Conservation (phyloP, 2,888 invertebrate species). For the Netelia inedita region DNA sequence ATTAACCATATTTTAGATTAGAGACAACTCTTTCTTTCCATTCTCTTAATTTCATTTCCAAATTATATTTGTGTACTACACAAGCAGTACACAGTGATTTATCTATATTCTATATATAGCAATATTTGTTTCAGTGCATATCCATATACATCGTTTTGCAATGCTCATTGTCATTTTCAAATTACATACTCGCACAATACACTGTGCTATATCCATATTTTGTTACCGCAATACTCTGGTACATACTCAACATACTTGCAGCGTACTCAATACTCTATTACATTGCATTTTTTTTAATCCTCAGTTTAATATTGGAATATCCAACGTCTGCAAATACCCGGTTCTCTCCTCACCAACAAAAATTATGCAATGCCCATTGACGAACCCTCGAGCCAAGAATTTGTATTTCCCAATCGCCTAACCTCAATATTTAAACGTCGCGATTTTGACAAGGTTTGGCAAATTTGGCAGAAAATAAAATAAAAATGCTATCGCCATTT, state of each 20-base stretch:
- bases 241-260: background rate
- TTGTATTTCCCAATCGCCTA: background rate
- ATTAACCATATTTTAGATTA: background rate
- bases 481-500: slow-evolving; percentile 25
- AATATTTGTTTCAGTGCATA: background rate
- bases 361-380: slow-evolving; percentile 33
- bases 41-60: background rate
- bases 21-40: slow-evolving; percentile 15
- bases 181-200: slow-evolving; percentile 30
- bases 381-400: background rate
- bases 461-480: background rate
- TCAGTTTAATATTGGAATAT: background rate
- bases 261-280: slow-evolving; percentile 11
- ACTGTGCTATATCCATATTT: slow-evolving; percentile 29
- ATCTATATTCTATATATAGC: slow-evolving; percentile 3
- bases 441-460: background rate
- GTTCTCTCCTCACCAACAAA: background rate
- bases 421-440: background rate
- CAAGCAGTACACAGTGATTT: slow-evolving; percentile 29
- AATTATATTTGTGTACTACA: background rate
- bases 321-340: background rate
- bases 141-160: background rate
- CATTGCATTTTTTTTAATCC: background rate
- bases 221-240: slow-evolving; percentile 29
- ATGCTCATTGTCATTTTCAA: slow-evolving; percentile 24